Evolutionary conservation across 2,797 vertebrate genomes (phyloP), one percentile per base, ranked within the genome.

Genomic region (Selene dorsalis): DNA sequence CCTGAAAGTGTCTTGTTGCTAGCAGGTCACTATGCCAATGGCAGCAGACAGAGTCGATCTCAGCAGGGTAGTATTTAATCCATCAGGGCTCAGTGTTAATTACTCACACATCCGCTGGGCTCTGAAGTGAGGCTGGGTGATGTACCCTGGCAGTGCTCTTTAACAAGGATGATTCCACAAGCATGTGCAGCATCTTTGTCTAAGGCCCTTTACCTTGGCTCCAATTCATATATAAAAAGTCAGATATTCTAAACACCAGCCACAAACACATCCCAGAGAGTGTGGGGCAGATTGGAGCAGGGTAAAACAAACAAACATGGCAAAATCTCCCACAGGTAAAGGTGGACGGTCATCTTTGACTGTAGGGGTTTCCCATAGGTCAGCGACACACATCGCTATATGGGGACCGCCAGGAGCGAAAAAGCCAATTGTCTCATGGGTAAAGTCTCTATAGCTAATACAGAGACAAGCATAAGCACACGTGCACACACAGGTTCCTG

Each of bases 311-410:
- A 90, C 82, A 84, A 53, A 63, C 69, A 73, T 17, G 18, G 57
- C 53, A 61, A 39, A 72, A 38, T 58, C 24, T 47, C 59, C 55
- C 62, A 45, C 63, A 78, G 88, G 87, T 89, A 84, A 82, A 88
- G 79, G 77, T 75, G 79, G 50, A 65, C 13, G 22, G 63, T 84
- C 79, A 71, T 77, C 60, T 72, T 68, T 48, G 2, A 84, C 85
- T 86, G 88, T 85, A 58, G 83, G 87, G 84, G 91, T 93, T 90
- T 89, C 82, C 79, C 75, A 89, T 82, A 89, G 92, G 90, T 92
- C 89, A 89, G 73, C 20, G 65, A 84, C 91, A 89, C 60, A 75
- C 86, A 88, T 75, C 14, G 64, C 84, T 91, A 92, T 80, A 59
- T 64, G 79, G 83, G 73, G 88, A 84, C 86, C 73, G 70, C 79